Percentiles rank a stretch among this genome's conserved stretches.
Conservation (phyloP, 2,888 invertebrate species). For the Sussaba pulchella region DNA sequence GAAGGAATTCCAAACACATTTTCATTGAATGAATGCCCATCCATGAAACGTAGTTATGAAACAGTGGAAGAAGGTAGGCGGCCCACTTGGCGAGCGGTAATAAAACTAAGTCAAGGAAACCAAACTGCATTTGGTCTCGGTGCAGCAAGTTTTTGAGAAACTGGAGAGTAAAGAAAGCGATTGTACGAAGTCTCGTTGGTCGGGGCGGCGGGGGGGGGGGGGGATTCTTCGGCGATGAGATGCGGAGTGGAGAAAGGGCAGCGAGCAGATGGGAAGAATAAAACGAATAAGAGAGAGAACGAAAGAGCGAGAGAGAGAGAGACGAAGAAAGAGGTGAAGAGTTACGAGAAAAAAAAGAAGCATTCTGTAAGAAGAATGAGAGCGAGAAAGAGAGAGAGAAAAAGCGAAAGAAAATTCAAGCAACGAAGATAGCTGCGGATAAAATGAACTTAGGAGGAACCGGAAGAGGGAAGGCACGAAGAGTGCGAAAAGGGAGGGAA, state of each 20-base stretch:
- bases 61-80: conserved; percentile 28
- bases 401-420: conserved; percentile 23
- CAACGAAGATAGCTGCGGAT: conserved; percentile 26
- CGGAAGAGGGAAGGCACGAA: conserved; percentile 2
- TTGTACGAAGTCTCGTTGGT: background rate
- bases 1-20: no score
- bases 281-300: conserved; percentile 34
- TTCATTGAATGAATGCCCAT: no score
- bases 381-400: conserved; percentile 15
- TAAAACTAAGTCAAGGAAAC: conserved; percentile 40
- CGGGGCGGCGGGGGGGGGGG: conserved; percentile 2
- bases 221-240: conserved; percentile 6
- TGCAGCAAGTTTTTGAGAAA: conserved; percentile 28
- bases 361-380: background rate
- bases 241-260: background rate
- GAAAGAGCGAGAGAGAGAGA: conserved; percentile 14
- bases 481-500: conserved; percentile 34
- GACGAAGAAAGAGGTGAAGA: conserved; percentile 16
- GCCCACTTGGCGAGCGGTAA: conserved; percentile 31
- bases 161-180: conserved; percentile 1
- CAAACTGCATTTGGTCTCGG: conserved; percentile 32
- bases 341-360: conserved; percentile 12
- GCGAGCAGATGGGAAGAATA: conserved; percentile 40
- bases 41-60: conserved; percentile 10
- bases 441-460: conserved; percentile 38